phyloP scores from a whole-genome alignment of 2,888 invertebrate genomes.

The Tetranychus truncatus region DNA sequence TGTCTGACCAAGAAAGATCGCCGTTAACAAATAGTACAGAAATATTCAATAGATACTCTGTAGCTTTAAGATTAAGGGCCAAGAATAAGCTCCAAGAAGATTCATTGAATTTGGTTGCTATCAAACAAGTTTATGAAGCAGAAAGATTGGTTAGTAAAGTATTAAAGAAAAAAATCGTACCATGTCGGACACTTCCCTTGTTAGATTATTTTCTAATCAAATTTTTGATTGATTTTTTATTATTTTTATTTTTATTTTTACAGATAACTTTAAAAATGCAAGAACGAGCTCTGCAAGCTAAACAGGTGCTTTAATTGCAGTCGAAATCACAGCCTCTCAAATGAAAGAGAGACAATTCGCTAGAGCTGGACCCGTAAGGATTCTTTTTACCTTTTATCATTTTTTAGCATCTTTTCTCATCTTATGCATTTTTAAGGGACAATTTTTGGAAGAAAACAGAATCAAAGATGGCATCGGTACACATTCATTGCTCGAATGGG shows the following conservation, averaged over 20 bases:
- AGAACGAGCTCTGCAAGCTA: not conserved
- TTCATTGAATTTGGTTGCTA: constrained; percentile 53
- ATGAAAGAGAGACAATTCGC: too few species aligned
- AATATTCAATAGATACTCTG: constrained; percentile 58
- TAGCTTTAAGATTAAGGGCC: constrained; percentile 64
- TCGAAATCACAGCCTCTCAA: constrained; percentile 31
- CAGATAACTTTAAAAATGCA: not conserved
- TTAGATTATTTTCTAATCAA: too few species aligned
- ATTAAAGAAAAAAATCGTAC: too few species aligned
- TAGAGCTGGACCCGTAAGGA: not conserved
- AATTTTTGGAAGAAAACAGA: constrained; percentile 66
- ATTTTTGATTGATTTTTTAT: too few species aligned
- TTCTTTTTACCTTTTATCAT: not conserved
- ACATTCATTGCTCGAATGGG: constrained; percentile 92
- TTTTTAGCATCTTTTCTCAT: not conserved
- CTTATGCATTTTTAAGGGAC: constrained; percentile 45
- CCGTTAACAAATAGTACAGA: constrained; percentile 35
- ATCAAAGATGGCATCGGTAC: constrained; percentile 88
- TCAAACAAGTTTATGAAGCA: constrained; percentile 50
- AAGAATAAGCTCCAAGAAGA: constrained; percentile 63
- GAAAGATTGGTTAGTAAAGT: constrained; percentile 44
- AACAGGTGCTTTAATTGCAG: not conserved
- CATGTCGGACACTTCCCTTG: too few species aligned
- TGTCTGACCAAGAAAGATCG: not conserved
- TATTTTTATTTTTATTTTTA: not conserved